Evolutionary conservation across 2,797 vertebrate species (phyloP), one percentile per base, ranked within the genome.

Genomic region (Galagoides demidoff): DNA sequence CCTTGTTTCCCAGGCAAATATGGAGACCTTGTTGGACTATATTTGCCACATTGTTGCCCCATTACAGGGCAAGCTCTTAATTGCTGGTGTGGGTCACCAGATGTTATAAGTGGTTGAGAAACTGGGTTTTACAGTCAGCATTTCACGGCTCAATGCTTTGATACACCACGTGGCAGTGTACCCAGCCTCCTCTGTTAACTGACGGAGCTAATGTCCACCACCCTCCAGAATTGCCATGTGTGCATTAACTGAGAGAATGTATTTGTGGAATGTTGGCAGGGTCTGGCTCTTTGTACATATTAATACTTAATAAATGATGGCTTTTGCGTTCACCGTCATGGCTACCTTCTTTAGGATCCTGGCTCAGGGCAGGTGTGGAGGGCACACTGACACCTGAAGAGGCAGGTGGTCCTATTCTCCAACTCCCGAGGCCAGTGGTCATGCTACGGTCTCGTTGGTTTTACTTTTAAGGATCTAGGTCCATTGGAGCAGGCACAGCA

Each of bases 1-100:
- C 68, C 52, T 85, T 3, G 25, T 89, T 55, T 90, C 70, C n/a
- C 37, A 73, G 64, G 74, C 37, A 71, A 7, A 25, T 20, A 19
- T 4, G 45, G 95, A 95, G 87, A 63, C 7, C 25, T 70, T 25
- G 34, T 57, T 82, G 76, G 85, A 52, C 81, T 45, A 11, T 34
- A 10, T 37, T 63, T 68, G 79, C 71, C 37, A 31, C 7, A 0
- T 57, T 39, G 52, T 49, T 7, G 7, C 5, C 29, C 22, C 19
- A 3, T 71, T 34, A 9, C 70, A 63, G 73, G 34, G 17, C 31
- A 27, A 27, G 5, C 61, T 57, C 22, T 25, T 49, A 29, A 20
- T 39, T 31, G 14, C 17, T 16, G 23, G 12, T 84, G 20, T 27
- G 23, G 70, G 73, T 66, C 27, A 19, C 55, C 52, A 52, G 6